These are phyloP conservation scores for Meleagris gallopavo DNA, from an alignment of 2,113 vertebrate species.

Conservation along the genomic window DNA sequence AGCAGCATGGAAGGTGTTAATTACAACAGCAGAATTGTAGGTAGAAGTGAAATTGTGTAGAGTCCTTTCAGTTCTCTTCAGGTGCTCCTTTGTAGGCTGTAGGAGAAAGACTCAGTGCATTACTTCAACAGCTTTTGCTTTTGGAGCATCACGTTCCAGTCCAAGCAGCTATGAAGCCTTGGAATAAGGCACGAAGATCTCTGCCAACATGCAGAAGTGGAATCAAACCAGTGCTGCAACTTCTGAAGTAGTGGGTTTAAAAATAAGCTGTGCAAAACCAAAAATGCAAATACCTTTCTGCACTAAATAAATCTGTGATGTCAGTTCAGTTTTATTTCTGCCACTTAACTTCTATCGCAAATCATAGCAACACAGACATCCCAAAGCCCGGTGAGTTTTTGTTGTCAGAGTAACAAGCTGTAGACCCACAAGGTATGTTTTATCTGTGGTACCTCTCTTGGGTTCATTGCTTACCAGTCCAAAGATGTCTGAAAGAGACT, in stretches of 20 bases:
- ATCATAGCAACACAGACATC: fast-evolving
- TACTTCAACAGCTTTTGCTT: not conserved
- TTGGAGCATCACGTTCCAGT: not conserved
- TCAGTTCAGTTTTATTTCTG: fast-evolving
- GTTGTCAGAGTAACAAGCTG: not conserved
- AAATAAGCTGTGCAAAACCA: not conserved
- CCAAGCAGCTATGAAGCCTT: not conserved
- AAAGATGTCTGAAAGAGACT: not conserved
- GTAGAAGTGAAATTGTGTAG: not conserved
- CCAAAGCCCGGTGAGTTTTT: not conserved
- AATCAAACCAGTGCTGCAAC: not conserved
- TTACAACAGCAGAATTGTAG: not conserved
- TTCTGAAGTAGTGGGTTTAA: not conserved
- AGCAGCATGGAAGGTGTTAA: not conserved
- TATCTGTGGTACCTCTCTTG: not conserved
- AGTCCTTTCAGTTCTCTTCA: not conserved
- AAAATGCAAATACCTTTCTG: not conserved
- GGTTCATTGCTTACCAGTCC: fast-evolving
- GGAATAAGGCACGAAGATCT: not conserved
- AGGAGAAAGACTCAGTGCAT: not conserved
- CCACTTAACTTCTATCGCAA: not conserved
- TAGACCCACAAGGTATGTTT: not conserved
- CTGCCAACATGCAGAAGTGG: not conserved
- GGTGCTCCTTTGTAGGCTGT: not conserved
- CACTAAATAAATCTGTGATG: fast-evolving